Conservation (phyloP, 2,113 vertebrate species). For the Raphicerus campestris region DNA sequence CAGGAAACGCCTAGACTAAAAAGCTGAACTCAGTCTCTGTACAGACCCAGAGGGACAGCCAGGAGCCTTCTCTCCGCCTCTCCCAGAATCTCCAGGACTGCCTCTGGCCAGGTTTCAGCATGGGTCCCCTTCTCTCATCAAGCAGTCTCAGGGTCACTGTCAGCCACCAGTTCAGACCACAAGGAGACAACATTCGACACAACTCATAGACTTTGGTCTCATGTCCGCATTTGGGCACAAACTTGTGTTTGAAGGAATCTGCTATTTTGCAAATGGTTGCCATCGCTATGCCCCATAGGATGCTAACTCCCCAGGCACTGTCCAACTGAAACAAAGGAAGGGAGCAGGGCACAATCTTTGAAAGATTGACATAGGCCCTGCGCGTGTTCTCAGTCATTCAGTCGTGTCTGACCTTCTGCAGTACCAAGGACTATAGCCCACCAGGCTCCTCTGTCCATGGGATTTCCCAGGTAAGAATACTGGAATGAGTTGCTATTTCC, state of each 20-base stretch:
- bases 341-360: not conserved
- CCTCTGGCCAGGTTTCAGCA: not conserved
- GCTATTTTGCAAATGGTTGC: not conserved
- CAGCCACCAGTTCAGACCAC: not conserved
- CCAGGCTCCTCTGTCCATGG: not conserved
- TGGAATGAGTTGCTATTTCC: not conserved
- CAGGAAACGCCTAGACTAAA: not conserved
- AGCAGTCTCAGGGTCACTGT: not conserved
- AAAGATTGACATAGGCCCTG: not conserved
- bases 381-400: not conserved
- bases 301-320: not conserved
- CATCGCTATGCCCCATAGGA: not conserved
- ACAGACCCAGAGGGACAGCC: not conserved
- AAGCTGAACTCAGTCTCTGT: not conserved
- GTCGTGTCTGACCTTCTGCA: not conserved
- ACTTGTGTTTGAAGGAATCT: not conserved
- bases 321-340: not conserved
- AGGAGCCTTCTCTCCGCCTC: not conserved
- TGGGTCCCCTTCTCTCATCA: not conserved
- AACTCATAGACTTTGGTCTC: not conserved
- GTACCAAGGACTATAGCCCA: not conserved
- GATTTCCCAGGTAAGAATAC: not conserved
- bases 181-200: not conserved
- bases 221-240: not conserved
- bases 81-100: not conserved